Percentiles rank a stretch among this genome's conserved stretches.
phyloP scores from a whole-genome alignment of 2,113 vertebrate genomes.

The Misgurnus anguillicaudatus region DNA sequence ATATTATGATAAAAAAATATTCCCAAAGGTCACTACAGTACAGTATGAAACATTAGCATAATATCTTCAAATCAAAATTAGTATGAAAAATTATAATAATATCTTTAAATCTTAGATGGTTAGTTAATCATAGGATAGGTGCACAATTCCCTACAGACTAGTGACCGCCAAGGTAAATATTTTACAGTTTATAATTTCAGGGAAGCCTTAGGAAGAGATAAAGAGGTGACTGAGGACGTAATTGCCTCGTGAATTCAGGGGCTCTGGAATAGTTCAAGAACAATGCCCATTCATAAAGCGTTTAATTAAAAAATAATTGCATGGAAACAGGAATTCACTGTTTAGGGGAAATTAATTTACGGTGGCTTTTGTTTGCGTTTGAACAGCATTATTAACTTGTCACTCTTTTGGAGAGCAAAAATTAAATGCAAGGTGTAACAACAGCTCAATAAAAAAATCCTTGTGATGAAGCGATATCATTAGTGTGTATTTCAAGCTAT shows the following conservation, averaged over 20 bases:
- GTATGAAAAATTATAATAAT: conserved; percentile 5
- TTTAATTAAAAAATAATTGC: conserved; percentile 14
- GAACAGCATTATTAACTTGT: conserved; percentile 5
- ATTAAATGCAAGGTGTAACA: background rate
- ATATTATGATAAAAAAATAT: background rate
- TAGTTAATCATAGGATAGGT: background rate
- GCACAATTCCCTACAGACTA: background rate
- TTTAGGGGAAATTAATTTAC: conserved; percentile 25
- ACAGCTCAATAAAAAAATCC: background rate
- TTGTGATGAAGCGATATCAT: background rate
- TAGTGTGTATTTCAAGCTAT: background rate
- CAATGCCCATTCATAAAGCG: conserved; percentile 20
- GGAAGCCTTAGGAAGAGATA: background rate
- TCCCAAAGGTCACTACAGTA: background rate
- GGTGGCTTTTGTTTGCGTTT: conserved; percentile 21
- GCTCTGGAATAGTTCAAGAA: conserved; percentile 16
- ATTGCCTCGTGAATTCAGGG: conserved; percentile 5
- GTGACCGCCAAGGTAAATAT: background rate
- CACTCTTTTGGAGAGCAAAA: conserved; percentile 1
- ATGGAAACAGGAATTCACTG: conserved; percentile 12
- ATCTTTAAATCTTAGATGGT: background rate
- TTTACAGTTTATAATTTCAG: conserved; percentile 18
- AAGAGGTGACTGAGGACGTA: conserved; percentile 20
- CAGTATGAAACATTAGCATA: background rate
- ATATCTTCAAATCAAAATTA: background rate